Percentiles rank a stretch among this genome's conserved stretches.
Conservation (phyloP, 2,888 invertebrate genomes). For the Rhogogaster chlorosoma region DNA sequence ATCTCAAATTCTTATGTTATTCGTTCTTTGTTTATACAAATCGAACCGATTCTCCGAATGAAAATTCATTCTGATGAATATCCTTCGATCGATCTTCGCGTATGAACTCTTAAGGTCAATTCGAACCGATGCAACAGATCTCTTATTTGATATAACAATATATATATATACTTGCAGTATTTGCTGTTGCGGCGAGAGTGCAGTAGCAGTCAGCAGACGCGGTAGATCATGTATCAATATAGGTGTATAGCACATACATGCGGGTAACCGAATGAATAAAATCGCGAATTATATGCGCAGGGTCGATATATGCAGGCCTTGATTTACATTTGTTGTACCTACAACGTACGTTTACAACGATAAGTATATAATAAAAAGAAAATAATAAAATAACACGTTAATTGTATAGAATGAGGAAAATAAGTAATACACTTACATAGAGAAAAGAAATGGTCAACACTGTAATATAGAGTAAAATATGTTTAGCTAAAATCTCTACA, state of each 20-base stretch:
- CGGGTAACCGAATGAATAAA: background rate
- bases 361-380: background rate
- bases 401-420: no score
- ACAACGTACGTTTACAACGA: background rate
- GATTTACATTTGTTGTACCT: background rate
- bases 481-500: background rate
- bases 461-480: background rate
- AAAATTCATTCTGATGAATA: background rate
- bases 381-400: no score
- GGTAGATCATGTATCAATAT: background rate
- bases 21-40: no score
- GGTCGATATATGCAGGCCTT: constrained; percentile 17
- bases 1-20: no score
- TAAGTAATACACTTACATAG: no score
- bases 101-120: background rate
- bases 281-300: constrained; percentile 2
- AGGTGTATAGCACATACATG: background rate
- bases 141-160: background rate
- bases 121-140: background rate
- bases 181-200: background rate
- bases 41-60: no score
- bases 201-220: background rate
- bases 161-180: background rate
- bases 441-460: no score
- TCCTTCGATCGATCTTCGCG: background rate